Evolutionary conservation across 2,797 vertebrate genomes (phyloP).

Genomic region (Agapornis canus): DNA sequence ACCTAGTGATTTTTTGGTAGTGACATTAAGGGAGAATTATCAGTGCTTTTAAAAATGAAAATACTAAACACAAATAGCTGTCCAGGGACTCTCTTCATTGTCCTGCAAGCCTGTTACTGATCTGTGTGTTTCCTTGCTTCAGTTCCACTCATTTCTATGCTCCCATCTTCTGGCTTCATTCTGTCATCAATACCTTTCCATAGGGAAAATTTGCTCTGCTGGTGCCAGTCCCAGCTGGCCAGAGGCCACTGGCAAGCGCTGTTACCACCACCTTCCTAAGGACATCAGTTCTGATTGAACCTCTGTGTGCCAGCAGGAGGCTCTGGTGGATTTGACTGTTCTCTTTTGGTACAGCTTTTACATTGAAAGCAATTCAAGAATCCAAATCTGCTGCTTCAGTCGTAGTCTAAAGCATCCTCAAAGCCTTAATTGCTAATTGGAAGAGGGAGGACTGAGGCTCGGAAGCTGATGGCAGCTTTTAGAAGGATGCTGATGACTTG

Average conservation of each 20-base stretch:
- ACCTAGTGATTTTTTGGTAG: not conserved
- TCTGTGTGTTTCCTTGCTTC: not conserved
- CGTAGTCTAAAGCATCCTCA: not conserved
- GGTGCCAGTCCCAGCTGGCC: not conserved
- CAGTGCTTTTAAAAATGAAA: not conserved
- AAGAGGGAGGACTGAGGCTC: not conserved
- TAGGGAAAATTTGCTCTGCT: not conserved
- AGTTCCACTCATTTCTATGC: not conserved
- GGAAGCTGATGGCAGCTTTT: not conserved
- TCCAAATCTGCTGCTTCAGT: not conserved
- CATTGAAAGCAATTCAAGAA: not conserved
- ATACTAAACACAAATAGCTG: not conserved
- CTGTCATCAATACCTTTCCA: rapidly evolving
- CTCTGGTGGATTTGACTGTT: not conserved
- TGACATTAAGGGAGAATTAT: not conserved
- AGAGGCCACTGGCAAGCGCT: not conserved
- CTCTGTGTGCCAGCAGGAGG: not conserved
- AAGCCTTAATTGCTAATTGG: not conserved
- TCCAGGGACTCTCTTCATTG: not conserved
- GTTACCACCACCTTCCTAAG: not conserved
- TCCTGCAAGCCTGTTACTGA: not conserved
- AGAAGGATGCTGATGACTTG: not conserved
- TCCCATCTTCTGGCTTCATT: not conserved
- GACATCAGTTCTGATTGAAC: not conserved
- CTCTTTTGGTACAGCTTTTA: not conserved